phyloP scores from a whole-genome alignment of 2,888 invertebrate species.

The Agriopis aurantiaria region DNA sequence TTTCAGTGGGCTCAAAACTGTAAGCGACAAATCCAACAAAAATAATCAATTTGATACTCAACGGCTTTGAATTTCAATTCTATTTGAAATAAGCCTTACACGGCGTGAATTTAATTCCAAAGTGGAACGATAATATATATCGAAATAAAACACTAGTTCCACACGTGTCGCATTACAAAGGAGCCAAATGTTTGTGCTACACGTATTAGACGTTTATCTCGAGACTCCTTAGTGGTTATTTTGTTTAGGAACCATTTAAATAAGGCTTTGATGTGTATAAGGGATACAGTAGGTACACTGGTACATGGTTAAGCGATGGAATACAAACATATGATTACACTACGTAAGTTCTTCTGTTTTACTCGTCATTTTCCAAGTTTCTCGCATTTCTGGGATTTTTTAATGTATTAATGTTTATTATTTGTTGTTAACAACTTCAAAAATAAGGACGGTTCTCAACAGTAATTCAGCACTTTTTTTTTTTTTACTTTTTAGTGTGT shows the following conservation, averaged over 20 bases:
- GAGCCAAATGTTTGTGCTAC: slow-evolving; percentile 60
- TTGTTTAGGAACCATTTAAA: slow-evolving; percentile 70
- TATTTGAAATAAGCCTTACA: slow-evolving; percentile 2
- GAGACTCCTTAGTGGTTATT: slow-evolving; percentile 57
- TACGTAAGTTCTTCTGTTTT: background rate
- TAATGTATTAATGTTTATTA: no score
- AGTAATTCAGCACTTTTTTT: no score
- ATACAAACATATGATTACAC: slow-evolving; percentile 42
- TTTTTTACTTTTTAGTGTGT: no score
- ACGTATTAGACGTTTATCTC: slow-evolving; percentile 52
- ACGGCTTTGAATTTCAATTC: slow-evolving; percentile 2
- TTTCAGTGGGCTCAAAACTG: no score
- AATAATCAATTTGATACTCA: no score
- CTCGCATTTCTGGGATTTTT: background rate
- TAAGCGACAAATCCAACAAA: no score
- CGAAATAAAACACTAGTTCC: slow-evolving; percentile 44
- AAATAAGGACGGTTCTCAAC: no score
- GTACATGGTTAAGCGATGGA: slow-evolving; percentile 52
- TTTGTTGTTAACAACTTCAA: no score
- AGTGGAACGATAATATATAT: slow-evolving; percentile 26
- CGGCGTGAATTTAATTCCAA: slow-evolving; percentile 14
- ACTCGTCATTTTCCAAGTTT: background rate
- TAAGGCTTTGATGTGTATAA: slow-evolving; percentile 74
- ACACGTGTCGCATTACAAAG: slow-evolving; percentile 48
- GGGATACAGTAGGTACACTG: slow-evolving; percentile 49